Evolutionary conservation across 1,140 invertebrate species (phyloP).

Genomic region (Brachystomella parvula): DNA sequence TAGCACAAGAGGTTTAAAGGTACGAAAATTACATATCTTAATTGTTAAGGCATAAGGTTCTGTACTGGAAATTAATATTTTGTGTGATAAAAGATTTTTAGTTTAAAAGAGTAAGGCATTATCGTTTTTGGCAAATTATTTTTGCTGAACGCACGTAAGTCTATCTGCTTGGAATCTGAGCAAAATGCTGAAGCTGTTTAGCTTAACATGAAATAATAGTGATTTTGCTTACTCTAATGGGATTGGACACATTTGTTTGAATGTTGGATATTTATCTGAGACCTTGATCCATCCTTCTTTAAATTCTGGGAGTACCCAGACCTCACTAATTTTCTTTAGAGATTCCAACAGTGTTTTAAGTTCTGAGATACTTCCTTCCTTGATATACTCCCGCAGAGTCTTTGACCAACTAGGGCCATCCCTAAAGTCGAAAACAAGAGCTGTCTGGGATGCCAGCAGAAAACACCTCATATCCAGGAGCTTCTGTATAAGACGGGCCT

Average conservation of each 20-base stretch:
- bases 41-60: no score
- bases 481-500: constrained; percentile 21
- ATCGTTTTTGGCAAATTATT: no score
- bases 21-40: no score
- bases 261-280: constrained; percentile 14
- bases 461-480: constrained; percentile 20
- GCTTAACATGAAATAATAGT: no score
- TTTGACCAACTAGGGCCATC: constrained; percentile 21
- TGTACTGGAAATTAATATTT: no score
- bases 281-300: constrained; percentile 23
- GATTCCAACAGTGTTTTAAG: constrained; percentile 14
- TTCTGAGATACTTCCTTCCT: background rate
- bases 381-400: constrained; percentile 23
- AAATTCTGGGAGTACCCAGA: constrained; percentile 35
- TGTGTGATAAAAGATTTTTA: no score
- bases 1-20: no score
- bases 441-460: constrained; percentile 23
- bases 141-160: no score
- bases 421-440: constrained; percentile 22
- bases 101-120: no score
- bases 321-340: constrained; percentile 18
- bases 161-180: no score
- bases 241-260: constrained; percentile 29
- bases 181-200: no score
- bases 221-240: no score